Conservation (phyloP, 2,113 vertebrate genomes). For the Rhinopomastus cyanomelas region DNA sequence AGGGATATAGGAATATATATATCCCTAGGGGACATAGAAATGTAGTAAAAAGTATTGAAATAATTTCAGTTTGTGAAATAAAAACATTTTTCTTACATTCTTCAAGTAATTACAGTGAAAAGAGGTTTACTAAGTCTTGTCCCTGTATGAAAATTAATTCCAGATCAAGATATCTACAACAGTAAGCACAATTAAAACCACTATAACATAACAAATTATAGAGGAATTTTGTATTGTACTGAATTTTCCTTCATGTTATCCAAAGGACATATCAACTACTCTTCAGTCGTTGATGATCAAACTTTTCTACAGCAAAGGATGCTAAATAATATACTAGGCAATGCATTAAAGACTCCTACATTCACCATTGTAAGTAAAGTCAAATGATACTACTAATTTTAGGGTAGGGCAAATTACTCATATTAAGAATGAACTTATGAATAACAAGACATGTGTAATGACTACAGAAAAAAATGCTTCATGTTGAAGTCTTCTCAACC, state of each 20-base stretch:
- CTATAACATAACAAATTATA: not conserved
- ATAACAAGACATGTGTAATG: not conserved
- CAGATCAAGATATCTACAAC: not conserved
- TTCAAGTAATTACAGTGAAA: not conserved
- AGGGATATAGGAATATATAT: no score
- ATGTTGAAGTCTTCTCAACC: not conserved
- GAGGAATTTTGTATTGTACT: not conserved
- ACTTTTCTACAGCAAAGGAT: not conserved
- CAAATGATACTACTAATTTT: not conserved
- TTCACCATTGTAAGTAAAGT: not conserved
- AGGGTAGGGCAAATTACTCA: not conserved
- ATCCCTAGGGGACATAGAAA: not conserved
- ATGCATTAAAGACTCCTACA: not conserved
- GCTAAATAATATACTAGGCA: not conserved
- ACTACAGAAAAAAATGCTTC: fast-evolving
- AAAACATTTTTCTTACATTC: not conserved
- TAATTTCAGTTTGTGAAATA: not conserved
- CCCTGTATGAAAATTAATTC: not conserved
- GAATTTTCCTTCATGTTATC: not conserved
- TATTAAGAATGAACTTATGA: not conserved
- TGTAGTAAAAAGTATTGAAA: not conserved
- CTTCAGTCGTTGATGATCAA: not conserved
- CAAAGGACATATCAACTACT: not conserved
- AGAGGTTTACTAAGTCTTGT: not conserved
- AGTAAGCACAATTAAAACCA: not conserved